Evolutionary conservation across 2,797 vertebrate species (phyloP), one percentile per base, ranked within the genome.

Genomic region (Chelidonichthys spinosus): DNA sequence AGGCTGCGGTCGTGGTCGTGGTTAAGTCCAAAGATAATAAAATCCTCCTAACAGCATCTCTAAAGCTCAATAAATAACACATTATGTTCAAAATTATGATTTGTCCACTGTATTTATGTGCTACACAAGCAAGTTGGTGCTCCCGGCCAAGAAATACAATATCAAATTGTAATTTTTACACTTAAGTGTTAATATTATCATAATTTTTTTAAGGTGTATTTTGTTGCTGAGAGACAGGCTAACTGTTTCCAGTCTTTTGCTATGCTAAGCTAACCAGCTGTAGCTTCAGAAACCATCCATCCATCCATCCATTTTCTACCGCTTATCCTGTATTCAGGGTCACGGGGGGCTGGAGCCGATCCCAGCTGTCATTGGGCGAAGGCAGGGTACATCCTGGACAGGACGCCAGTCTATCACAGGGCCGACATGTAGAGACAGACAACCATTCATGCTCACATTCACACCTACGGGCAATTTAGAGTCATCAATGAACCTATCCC

Each of bases 221-320:
- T 25, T 25, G 25, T 25, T 25, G 25, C 25, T 25, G 25, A 25
- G 25, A 25, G 25, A 25, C 25, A 7, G 50, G 25, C 6, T 11
- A 47, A 35, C 44, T 60, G 25, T 40, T n/a, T 58, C 25, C 9
- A 11, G 50, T 66, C 4, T n/a, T 66, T 39, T 36, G 44, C 61
- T 47, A 49, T 18, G 62, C 62, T 63, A 50, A 63, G 62, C 17
- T 63, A 49, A 55, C 54, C 25, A 11, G 50, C 11, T 32, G 50
- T 53, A 53, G 50, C 50, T 33, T 32, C 25, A 52, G 25, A 25
- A 25, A 25, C 25, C 25, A n/a, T n/a, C n/a, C n/a, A n/a, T n/a
- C n/a, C n/a, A n/a, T n/a, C n/a, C n/a, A n/a, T n/a, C n/a, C n/a
- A n/a, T n/a, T n/a, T n/a, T n/a, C n/a, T n/a, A n/a, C n/a, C n/a